Evolutionary conservation across 2,888 invertebrate species (phyloP).

Genomic region (Pheosia gnoma): DNA sequence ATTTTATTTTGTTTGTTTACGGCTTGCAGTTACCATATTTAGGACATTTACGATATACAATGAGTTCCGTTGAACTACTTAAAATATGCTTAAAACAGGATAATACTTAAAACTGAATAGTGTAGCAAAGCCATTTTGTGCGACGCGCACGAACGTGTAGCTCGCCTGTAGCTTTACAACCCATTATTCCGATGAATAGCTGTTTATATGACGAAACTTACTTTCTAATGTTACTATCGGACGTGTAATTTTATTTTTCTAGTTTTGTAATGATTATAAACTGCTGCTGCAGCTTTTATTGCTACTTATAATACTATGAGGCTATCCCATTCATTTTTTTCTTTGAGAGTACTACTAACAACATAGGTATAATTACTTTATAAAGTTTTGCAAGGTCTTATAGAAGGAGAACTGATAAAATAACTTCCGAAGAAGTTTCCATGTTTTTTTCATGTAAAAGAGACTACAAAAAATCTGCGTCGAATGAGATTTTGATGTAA

Average conservation of each 20-base stretch:
- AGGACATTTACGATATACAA: no score
- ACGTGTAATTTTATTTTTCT: conserved; percentile 57
- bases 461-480: not conserved
- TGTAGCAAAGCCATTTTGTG: not conserved
- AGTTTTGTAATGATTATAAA: conserved; percentile 49
- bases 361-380: no score
- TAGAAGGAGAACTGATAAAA: no score
- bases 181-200: conserved; percentile 70
- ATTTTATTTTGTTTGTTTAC: no score
- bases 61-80: no score
- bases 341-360: not conserved
- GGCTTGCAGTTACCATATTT: no score
- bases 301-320: conserved; percentile 27
- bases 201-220: conserved; percentile 66
- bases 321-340: not conserved
- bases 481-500: not conserved
- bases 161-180: conserved; percentile 42
- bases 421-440: no score
- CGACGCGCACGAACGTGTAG: conserved; percentile 3
- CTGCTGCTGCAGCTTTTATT: conserved; percentile 37
- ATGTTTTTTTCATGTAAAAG: no score
- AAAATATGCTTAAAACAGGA: no score
- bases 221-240: conserved; percentile 69
- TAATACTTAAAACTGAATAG: not conserved
- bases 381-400: no score